phyloP scores from a whole-genome alignment of 2,113 vertebrate genomes.

The Pteropus alecto region DNA sequence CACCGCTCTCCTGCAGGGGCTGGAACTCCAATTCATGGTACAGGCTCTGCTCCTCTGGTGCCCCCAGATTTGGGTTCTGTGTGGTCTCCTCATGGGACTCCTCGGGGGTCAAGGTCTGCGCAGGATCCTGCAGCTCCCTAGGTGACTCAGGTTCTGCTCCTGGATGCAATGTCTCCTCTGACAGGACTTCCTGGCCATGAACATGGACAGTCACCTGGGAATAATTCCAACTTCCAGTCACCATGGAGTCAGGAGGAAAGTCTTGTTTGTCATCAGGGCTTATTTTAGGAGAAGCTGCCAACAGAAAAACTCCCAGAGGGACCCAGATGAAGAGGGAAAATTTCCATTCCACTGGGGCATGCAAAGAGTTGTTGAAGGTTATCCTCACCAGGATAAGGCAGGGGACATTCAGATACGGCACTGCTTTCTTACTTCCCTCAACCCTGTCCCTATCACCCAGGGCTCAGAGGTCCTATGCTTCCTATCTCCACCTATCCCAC shows the following conservation, averaged over 20 bases:
- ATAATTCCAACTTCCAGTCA: constrained; percentile 75
- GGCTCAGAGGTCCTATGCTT: neutral
- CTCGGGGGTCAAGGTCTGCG: constrained; percentile 24
- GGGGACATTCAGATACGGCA: neutral
- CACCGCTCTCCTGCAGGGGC: constrained; percentile 62
- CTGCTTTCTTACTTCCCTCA: neutral
- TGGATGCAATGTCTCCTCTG: constrained; percentile 62
- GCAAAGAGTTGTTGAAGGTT: neutral
- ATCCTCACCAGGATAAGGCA: neutral
- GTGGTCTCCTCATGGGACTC: constrained; percentile 39
- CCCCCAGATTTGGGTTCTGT: constrained; percentile 25
- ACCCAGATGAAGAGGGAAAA: neutral
- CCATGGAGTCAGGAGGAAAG: constrained; percentile 44
- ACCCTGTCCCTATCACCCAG: neutral
- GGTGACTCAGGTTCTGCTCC: constrained; percentile 51
- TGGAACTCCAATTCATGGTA: constrained; percentile 45
- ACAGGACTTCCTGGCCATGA: constrained; percentile 77
- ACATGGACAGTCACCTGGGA: constrained; percentile 79
- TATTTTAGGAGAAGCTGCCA: constrained; percentile 13
- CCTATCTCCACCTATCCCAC: neutral
- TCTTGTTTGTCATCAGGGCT: constrained; percentile 30
- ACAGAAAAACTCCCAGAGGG: constrained; percentile 26
- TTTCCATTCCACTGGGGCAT: neutral
- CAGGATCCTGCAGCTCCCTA: constrained; percentile 32
- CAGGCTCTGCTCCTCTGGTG: neutral